Conservation (phyloP, 30 jellyfish, hydroid and myxozoan genomes). For the Chironex yamaguchii region DNA sequence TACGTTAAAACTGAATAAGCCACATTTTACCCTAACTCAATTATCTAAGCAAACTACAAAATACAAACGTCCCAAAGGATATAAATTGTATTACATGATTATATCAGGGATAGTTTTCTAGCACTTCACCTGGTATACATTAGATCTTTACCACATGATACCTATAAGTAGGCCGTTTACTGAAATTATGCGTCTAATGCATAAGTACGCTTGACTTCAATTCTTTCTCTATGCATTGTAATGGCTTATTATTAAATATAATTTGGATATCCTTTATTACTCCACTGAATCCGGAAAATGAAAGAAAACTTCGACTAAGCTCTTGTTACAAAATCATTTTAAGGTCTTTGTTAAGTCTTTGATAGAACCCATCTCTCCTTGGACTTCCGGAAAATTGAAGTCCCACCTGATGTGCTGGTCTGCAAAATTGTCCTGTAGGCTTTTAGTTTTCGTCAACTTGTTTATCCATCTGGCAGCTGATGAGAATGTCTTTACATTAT, state of each 20-base stretch:
- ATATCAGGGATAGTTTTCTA: no score
- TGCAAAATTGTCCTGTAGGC: conserved; percentile 21
- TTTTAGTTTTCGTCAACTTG: conserved; percentile 34
- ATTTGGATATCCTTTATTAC: neutral
- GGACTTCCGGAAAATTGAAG: conserved; percentile 5
- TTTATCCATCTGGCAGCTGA: conserved; percentile 52
- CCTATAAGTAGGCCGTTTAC: no score
- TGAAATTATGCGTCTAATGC: no score
- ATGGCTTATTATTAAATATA: neutral
- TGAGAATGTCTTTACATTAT: conserved; percentile 60
- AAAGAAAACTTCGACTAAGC: neutral
- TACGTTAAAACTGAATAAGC: no score
- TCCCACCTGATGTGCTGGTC: conserved; percentile 42
- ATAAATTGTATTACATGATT: no score
- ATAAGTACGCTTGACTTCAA: no score
- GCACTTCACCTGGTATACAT: no score
- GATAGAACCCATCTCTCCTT: neutral
- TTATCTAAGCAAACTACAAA: no score
- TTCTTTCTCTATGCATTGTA: neutral
- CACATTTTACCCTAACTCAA: no score
- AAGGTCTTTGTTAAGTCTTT: neutral
- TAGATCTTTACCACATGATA: no score
- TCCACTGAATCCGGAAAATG: neutral
- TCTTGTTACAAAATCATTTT: conserved; percentile 1
- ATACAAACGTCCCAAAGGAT: no score